Percentiles rank a stretch among this genome's conserved stretches.
phyloP scores from a whole-genome alignment of 1,140 invertebrate genomes.

The Drosophila lowei region DNA sequence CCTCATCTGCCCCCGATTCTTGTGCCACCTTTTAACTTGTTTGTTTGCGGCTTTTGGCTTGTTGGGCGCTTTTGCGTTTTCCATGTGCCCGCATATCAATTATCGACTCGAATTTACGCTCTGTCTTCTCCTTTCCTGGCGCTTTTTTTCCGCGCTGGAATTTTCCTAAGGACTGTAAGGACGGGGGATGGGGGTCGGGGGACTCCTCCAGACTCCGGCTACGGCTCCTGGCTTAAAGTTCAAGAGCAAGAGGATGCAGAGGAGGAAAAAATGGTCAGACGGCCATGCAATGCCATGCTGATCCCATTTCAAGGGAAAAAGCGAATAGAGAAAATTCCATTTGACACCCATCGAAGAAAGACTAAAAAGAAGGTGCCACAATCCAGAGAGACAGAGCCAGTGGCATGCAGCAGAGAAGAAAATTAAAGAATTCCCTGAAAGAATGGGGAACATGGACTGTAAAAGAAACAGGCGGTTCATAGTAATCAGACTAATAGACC shows the following conservation, averaged over 20 bases:
- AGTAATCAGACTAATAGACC: too few relatives aligned
- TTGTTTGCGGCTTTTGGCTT: slow-evolving; percentile 76
- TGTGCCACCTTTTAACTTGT: slow-evolving; percentile 56
- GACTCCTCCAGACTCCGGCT: too few relatives aligned
- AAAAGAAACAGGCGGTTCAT: too few relatives aligned
- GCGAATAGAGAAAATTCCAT: slow-evolving; percentile 7
- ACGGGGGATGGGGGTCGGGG: too few relatives aligned
- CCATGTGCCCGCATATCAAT: slow-evolving; percentile 67
- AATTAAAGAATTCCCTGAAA: background rate
- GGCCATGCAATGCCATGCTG: slow-evolving; percentile 10
- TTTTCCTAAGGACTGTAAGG: too few relatives aligned
- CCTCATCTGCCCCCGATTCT: background rate
- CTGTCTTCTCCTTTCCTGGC: slow-evolving; percentile 7
- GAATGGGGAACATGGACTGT: too few relatives aligned
- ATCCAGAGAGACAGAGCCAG: background rate
- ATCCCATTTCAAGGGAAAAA: slow-evolving; percentile 31
- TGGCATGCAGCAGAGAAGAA: slow-evolving; percentile 3
- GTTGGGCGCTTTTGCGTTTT: slow-evolving; percentile 68
- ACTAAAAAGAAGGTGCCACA: slow-evolving; percentile 19
- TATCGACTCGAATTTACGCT: slow-evolving; percentile 73
- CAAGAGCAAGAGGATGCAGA: slow-evolving; percentile 59
- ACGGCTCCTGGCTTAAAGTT: slow-evolving; percentile 56
- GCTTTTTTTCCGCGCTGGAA: slow-evolving; percentile 1
- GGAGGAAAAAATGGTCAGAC: background rate
- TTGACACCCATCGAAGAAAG: slow-evolving; percentile 45